These are phyloP conservation scores for Capricornis sumatraensis DNA, from an alignment of 2,113 vertebrate genomes.

Conservation along the genomic window DNA sequence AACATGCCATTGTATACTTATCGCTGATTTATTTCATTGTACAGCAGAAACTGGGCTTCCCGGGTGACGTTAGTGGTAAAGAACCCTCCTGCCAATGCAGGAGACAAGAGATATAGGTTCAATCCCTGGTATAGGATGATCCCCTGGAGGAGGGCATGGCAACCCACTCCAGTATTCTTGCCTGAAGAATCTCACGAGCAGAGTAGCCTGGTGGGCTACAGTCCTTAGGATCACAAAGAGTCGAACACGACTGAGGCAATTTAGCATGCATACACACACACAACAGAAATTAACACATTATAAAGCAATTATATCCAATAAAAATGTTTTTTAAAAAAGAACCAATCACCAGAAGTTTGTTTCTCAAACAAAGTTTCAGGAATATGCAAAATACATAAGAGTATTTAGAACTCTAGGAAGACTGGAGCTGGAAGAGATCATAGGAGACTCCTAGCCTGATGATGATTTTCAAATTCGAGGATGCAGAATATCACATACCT, in stretches of 20 bases:
- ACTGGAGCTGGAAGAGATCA: background rate
- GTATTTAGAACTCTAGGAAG: background rate
- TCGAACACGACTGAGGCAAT: background rate
- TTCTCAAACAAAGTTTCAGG: background rate
- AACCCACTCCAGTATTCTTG: background rate
- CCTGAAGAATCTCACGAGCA: background rate
- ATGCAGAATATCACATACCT: background rate
- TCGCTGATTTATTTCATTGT: background rate
- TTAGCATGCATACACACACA: background rate
- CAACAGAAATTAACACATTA: background rate
- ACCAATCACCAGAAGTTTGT: background rate
- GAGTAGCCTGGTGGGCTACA: background rate
- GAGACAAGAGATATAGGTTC: background rate
- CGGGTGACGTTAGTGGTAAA: background rate
- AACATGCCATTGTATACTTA: background rate
- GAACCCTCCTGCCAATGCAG: background rate
- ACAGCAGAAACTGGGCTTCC: background rate
- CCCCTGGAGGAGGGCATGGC: background rate
- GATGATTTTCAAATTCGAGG: background rate
- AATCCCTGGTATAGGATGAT: background rate
- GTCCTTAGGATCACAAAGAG: background rate
- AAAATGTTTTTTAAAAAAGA: background rate
- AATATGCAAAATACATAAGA: background rate
- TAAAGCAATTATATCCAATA: background rate
- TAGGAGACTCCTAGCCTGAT: background rate